A percentile compares a stretch with the other conserved stretches of the same genome.
Evolutionary conservation across 2,797 vertebrate genomes (phyloP).

Genomic region (Pseudopleuronectes americanus): DNA sequence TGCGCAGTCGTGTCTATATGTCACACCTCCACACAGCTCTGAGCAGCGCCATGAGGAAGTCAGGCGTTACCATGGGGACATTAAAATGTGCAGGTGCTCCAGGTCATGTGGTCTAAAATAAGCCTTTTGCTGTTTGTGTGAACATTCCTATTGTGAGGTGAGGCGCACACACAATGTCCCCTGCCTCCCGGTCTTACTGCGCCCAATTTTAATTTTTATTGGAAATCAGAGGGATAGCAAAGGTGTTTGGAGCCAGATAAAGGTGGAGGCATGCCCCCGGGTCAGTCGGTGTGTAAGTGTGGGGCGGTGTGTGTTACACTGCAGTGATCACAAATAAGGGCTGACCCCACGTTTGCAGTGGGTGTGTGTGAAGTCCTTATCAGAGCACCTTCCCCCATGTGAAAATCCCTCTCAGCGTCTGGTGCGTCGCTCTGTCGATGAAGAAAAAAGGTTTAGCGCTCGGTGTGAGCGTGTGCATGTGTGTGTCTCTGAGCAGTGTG

Average conservation of each 20-base stretch:
- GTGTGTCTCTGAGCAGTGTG: constrained; percentile 58
- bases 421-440: constrained; percentile 82
- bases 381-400: constrained; percentile 75
- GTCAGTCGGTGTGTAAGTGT: constrained; percentile 66
- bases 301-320: constrained; percentile 59
- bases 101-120: constrained; percentile 78
- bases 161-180: constrained; percentile 47
- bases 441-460: constrained; percentile 82
- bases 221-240: constrained; percentile 81
- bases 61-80: constrained; percentile 80
- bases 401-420: constrained; percentile 85
- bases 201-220: constrained; percentile 81
- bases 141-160: constrained; percentile 73
- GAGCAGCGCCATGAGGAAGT: constrained; percentile 60
- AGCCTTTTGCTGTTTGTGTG: constrained; percentile 76
- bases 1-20: constrained; percentile 6
- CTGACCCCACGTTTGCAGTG: constrained; percentile 63
- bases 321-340: constrained; percentile 71
- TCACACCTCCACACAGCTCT: constrained; percentile 66
- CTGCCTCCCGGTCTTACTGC: constrained; percentile 61
- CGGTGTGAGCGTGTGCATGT: constrained; percentile 51
- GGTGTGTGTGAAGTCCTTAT: constrained; percentile 75
- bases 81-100: constrained; percentile 68
- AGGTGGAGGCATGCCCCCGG: constrained; percentile 67
- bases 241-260: constrained; percentile 85